These are phyloP conservation scores for Asbolus verrucosus DNA, from an alignment of 1,140 invertebrate species.

Conservation along the genomic window DNA sequence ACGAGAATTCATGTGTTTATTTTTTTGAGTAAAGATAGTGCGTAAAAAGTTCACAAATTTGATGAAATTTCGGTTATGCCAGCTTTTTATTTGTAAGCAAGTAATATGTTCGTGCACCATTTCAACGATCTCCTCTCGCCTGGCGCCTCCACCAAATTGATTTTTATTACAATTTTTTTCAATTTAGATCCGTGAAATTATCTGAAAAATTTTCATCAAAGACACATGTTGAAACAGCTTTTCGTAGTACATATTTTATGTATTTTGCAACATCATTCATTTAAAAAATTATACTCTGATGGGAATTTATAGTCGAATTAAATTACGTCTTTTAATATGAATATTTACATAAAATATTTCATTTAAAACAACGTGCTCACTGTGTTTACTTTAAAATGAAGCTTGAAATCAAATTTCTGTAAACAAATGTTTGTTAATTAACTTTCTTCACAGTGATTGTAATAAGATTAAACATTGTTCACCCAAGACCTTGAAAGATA, in stretches of 20 bases:
- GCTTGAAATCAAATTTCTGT: too few relatives aligned
- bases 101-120: not conserved
- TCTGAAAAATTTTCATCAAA: not conserved
- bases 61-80: too few relatives aligned
- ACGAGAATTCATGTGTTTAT: too few relatives aligned
- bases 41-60: too few relatives aligned
- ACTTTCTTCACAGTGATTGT: not conserved
- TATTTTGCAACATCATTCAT: not conserved
- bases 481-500: not conserved
- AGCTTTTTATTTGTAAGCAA: too few relatives aligned
- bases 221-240: not conserved
- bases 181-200: not conserved
- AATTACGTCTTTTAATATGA: too few relatives aligned
- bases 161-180: not conserved
- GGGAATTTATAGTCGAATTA: too few relatives aligned
- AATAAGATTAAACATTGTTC: not conserved
- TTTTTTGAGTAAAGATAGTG: too few relatives aligned
- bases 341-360: too few relatives aligned
- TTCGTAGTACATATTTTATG: not conserved
- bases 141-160: conserved; percentile 26
- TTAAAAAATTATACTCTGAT: not conserved
- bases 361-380: too few relatives aligned
- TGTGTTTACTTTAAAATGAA: too few relatives aligned
- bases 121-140: not conserved
- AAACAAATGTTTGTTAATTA: conserved; percentile 30